Evolutionary conservation across 2,113 vertebrate genomes (phyloP), one percentile per base, ranked within the genome.

Genomic region (Leptosomus discolor): DNA sequence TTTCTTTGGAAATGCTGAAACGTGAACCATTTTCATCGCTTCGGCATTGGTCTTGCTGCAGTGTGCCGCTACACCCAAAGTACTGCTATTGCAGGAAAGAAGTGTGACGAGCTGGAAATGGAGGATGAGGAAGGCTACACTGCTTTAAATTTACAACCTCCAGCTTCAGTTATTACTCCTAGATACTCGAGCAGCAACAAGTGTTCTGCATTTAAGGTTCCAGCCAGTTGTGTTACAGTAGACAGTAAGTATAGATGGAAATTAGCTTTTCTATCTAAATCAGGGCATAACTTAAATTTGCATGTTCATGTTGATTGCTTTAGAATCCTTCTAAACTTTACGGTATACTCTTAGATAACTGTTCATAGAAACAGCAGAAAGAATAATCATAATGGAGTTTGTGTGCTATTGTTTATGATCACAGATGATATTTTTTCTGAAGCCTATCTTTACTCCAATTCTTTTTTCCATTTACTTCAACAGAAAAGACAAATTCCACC

Each of bases 41-140:
- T 41, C 12, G 14, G 12, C 51, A 12, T 1, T 45, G 45, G n/a
- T 70, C 27, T 48, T 1, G 0, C 57, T 81, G 85, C 45, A 48
- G 26, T 2, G 39, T 85, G 45, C 16, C 45, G 43, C 24, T 29
- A 2, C 46, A 63, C 43, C 51, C 36, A 34, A 34, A 41, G 41
- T 32, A 36, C 18, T 67, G 11, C 24, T 64, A 2, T 8, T 68
- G 37, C 73, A 79, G 53, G 60, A 48, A 58, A 90, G 43, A 77
- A 68, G 18, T 37, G 60, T 41, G 65, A 53, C 0, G 3, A 68
- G 24, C 53, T 90, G 54, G 54, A 83, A 43, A 93, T 95, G 94
- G 86, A 93, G 82, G 91, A 95, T 83, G 86, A 95, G 17, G 94
- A 95, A 83, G 94, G 91, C 37, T 93, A 93, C 60, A 95, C 94